Percentiles rank a stretch among this genome's conserved stretches.
These are phyloP conservation scores for Chloebia gouldiae DNA, from an alignment of 2,113 vertebrate species.

Conservation along the genomic window DNA sequence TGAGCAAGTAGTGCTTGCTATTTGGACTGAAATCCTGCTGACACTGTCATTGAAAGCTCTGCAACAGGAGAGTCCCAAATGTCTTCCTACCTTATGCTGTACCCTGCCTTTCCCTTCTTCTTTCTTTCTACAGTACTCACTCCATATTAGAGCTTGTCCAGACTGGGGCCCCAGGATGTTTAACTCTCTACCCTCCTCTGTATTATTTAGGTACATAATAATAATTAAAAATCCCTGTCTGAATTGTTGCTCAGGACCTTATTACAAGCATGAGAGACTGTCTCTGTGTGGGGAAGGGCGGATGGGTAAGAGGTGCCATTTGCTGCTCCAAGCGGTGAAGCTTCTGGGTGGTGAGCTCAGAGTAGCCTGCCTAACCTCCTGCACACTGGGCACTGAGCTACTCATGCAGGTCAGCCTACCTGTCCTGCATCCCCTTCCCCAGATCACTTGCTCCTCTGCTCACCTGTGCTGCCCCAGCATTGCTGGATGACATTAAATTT, in stretches of 20 bases:
- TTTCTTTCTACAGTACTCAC: neutral
- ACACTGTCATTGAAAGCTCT: neutral
- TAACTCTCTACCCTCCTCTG: neutral
- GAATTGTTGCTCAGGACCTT: neutral
- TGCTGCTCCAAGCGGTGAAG: neutral
- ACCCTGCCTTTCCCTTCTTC: neutral
- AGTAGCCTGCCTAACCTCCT: neutral
- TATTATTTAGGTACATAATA: neutral
- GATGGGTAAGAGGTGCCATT: neutral
- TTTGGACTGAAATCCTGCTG: constrained; percentile 48
- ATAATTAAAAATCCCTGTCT: neutral
- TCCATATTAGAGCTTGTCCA: neutral
- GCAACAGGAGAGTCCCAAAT: neutral
- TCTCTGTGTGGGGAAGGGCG: neutral
- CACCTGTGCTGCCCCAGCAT: neutral
- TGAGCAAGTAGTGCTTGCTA: constrained; percentile 8
- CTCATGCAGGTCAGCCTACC: rapidly evolving
- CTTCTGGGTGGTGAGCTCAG: neutral
- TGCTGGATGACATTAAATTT: neutral
- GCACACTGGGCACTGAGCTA: neutral
- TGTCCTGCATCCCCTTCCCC: neutral
- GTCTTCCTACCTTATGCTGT: neutral
- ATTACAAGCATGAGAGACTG: rapidly evolving
- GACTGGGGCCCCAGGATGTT: neutral
- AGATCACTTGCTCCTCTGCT: neutral